Evolutionary conservation across 2,797 vertebrate genomes (phyloP), one percentile per base, ranked within the genome.

Genomic region (Gymnoscopelus braueri): DNA sequence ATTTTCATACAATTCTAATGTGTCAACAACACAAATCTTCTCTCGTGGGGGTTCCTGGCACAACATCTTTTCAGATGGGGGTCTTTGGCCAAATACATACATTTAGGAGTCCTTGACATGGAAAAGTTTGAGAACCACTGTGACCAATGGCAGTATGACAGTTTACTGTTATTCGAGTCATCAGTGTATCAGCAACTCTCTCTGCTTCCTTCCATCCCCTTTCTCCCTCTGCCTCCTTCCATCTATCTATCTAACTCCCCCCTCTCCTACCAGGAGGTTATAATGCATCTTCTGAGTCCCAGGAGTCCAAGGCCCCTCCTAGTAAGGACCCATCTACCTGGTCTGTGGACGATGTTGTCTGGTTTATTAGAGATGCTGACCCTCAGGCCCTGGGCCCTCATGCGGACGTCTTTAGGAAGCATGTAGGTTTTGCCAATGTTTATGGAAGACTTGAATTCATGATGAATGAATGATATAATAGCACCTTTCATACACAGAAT

Each of bases 341-440:
- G 96, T 95, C 94, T 0, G 95, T 98, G 77, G 97, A 98, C 10
- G 96, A 98, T 0, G 96, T 99, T 26, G 92, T 97, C 63, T 92
- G 95, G 94, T 98, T 98, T 79, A 93, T 99, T 91, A 95, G 95
- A 73, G 95, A 97, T 0, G 96, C 96, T 0, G 97, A 98, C 78
- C 96, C 97, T 4, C 95, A 96, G 0, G 94, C 97, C 69, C 92
- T 98, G 61, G 96, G 96, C 19, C 96, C 97, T 3, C 96, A 97
- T 0, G 94, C 95, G 78, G 96, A 97, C 57, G 89, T 97, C 89
- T 98, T 98, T 92, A 95, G 95, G 87, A 98, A 98, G 90, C 96
- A 97, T 0, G 96, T 97, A 93, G 68, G 95, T 66, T 48, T 0
- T 4, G 32, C n/a, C 5, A 8, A 14, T n/a, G 8, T 10, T 44